A percentile compares a stretch with the other conserved stretches of the same genome.
phyloP scores from a whole-genome alignment of 2,888 invertebrate species.

The Biston betularia region DNA sequence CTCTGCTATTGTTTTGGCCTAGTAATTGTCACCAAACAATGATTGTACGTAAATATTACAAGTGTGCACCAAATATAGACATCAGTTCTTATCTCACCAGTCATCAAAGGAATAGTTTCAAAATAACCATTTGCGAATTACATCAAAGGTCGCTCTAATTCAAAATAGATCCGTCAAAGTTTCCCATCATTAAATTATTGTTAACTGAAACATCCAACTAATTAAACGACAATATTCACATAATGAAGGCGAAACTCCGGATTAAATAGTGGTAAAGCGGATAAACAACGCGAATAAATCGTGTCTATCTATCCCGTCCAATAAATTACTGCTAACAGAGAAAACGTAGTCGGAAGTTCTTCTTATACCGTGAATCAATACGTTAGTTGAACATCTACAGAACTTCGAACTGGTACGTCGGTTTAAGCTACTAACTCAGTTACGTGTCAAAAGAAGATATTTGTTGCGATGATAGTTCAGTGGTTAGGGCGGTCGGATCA shows the following conservation, averaged over 20 bases:
- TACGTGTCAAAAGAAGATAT: background rate
- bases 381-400: slow-evolving; percentile 4
- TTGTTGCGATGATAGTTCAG: background rate
- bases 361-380: slow-evolving; percentile 19
- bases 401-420: background rate
- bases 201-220: slow-evolving; percentile 19
- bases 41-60: too few relatives aligned
- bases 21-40: too few relatives aligned
- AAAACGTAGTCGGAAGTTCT: slow-evolving; percentile 15
- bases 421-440: background rate
- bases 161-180: slow-evolving; percentile 15
- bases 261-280: slow-evolving; percentile 24
- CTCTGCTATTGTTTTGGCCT: too few relatives aligned
- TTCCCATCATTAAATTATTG: slow-evolving; percentile 25
- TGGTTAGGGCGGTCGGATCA: too few relatives aligned
- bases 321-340: slow-evolving; percentile 33
- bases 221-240: slow-evolving; percentile 28
- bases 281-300: slow-evolving; percentile 33
- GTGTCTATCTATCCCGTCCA: slow-evolving; percentile 26
- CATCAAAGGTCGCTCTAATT: slow-evolving; percentile 11
- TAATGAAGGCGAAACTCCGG: slow-evolving; percentile 19
- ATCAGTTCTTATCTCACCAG: background rate
- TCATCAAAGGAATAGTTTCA: slow-evolving; percentile 5
- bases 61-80: too few relatives aligned
- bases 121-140: slow-evolving; percentile 7